Conservation (phyloP, 1,140 invertebrate genomes). For the Dreissena rostriformis region DNA sequence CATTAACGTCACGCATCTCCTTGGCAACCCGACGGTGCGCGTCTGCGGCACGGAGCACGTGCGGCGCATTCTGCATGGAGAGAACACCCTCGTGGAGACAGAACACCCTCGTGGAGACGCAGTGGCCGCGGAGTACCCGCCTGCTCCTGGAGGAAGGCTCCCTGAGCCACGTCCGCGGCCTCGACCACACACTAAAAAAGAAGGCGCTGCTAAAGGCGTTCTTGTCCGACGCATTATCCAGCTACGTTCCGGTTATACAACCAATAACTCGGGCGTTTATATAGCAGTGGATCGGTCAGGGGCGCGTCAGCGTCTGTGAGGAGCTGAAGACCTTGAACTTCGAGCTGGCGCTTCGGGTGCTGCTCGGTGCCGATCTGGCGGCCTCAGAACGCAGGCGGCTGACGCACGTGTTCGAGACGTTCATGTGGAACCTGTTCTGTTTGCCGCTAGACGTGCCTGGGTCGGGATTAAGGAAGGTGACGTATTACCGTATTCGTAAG, state of each 20-base stretch:
- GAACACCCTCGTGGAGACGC: conserved; percentile 67
- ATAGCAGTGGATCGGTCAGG: conserved; percentile 61
- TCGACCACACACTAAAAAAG: conserved; percentile 63
- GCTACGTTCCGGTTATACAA: conserved; percentile 67
- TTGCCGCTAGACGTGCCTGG: conserved; percentile 62
- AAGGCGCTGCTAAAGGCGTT: conserved; percentile 71
- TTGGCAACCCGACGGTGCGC: conserved; percentile 74
- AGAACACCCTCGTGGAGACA: too few relatives aligned
- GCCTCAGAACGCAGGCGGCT: conserved; percentile 54
- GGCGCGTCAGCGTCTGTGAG: conserved; percentile 64
- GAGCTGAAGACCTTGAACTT: conserved; percentile 72
- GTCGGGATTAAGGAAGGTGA: conserved; percentile 63
- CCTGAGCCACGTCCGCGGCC: conserved; percentile 63
- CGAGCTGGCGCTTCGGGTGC: conserved; percentile 59
- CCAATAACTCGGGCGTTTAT: conserved; percentile 61
- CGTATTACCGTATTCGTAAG: not conserved
- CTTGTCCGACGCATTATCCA: conserved; percentile 64
- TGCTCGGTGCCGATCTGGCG: conserved; percentile 67
- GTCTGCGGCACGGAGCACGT: conserved; percentile 70
- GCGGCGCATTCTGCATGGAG: conserved; percentile 68
- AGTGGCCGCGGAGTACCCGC: conserved; percentile 71
- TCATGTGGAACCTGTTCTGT: conserved; percentile 61
- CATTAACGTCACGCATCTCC: conserved; percentile 76
- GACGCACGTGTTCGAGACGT: conserved; percentile 62
- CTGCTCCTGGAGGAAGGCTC: conserved; percentile 67